phyloP scores from a whole-genome alignment of 1,140 invertebrate species.

The Cydia amplana region DNA sequence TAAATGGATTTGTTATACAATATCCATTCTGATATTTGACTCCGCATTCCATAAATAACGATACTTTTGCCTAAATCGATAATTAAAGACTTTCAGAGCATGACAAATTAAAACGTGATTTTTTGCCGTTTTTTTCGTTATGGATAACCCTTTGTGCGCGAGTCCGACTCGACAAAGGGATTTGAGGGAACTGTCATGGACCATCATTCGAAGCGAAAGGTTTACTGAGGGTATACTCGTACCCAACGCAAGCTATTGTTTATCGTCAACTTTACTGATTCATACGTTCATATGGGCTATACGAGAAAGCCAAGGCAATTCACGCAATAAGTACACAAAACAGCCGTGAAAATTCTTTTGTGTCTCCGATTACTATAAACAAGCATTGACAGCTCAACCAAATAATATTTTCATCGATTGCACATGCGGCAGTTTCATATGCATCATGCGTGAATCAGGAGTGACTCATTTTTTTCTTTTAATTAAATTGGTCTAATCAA shows the following conservation, averaged over 20 bases:
- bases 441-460: constrained; percentile 5
- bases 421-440: constrained; percentile 6
- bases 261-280: background rate
- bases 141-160: too few species aligned
- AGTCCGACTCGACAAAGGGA: too few species aligned
- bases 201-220: too few species aligned
- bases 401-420: constrained; percentile 20
- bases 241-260: background rate
- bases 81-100: too few species aligned
- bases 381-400: constrained; percentile 10
- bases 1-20: too few species aligned
- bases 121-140: too few species aligned
- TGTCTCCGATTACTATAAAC: constrained; percentile 14
- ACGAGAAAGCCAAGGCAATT: background rate
- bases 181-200: too few species aligned
- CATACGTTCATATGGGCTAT: background rate
- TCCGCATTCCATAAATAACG: too few species aligned
- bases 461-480: constrained; percentile 2
- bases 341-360: constrained; percentile 24
- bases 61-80: too few species aligned
- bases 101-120: too few species aligned
- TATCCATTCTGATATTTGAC: too few species aligned
- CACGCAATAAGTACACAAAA: constrained; percentile 16
- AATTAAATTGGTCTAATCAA: background rate
- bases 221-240: too few species aligned